Evolutionary conservation across 92 coral and sea anemone genomes (phyloP), one percentile per base, ranked within the genome.

Genomic region (Epizoanthus scotinus): DNA sequence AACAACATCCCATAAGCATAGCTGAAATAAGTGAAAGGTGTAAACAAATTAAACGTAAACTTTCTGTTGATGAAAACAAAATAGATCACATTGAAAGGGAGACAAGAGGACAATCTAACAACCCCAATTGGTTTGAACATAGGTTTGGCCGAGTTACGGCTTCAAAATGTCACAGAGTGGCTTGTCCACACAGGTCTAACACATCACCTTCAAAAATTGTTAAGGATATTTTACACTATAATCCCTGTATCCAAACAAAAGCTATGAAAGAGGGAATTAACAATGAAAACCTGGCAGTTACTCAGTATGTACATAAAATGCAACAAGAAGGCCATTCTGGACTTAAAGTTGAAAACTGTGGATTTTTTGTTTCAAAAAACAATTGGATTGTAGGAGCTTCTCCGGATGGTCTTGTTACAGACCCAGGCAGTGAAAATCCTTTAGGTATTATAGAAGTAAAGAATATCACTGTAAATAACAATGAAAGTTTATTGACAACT

Each of bases 371-470:
- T 53, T 82, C 62, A 75, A 75, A 68, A 24, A 63, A 75, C 22
- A 28, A 79, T 54, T 88, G 94, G 19, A 19, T 83, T 68, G 28
- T 86, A 27, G 90, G 90, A 22, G 90, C 90, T 63, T 82, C 86
- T 36, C 87, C 90, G 14, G 90, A 87, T 74, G 90, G 90, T 34
- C 87, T 87, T 44, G 93, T 86, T 49, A 83, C 90, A 63, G 90
- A 90, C 69, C 86, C 86, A 67, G 61, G 71, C 22, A 71, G n/a
- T 82, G 72, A 66, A 15, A 81, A 77, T 61, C 86, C 85, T 20
- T 55, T 50, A 22, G 93, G 93, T n/a, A 58, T 86, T 22, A 62
- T 86, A 53, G 88, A 90, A 82, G 83, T 80, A 63, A 90, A 90
- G 88, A 86, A 86, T 79, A 67, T 87, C 38, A 18, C 52, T 50